phyloP scores from a whole-genome alignment of 2,113 vertebrate species.

The Eurypyga helias region DNA sequence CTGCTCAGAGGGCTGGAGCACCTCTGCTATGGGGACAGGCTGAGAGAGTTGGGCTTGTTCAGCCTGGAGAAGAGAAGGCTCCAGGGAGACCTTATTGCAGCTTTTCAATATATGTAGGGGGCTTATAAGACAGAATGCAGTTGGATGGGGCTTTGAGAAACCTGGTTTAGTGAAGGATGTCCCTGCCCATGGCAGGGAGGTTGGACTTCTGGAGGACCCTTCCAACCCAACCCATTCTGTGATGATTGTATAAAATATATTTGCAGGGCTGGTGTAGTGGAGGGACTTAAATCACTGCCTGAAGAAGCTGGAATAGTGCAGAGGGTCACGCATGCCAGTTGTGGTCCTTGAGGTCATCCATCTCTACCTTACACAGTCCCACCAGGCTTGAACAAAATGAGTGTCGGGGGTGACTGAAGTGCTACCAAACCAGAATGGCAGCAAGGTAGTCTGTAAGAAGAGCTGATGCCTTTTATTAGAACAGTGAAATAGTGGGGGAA shows the following conservation, averaged over 20 bases:
- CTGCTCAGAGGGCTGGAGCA: background rate
- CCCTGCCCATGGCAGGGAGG: background rate
- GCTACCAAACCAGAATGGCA: background rate
- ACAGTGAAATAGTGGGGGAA: background rate
- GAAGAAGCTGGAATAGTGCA: background rate
- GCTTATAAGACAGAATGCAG: background rate
- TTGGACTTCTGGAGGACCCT: background rate
- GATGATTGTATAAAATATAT: accelerated
- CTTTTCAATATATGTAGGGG: background rate
- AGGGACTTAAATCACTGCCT: background rate
- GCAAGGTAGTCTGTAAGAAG: background rate
- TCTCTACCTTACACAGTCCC: background rate
- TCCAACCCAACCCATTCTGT: background rate
- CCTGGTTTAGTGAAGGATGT: background rate
- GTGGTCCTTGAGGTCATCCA: background rate
- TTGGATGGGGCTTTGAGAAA: background rate
- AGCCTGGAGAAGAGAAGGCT: background rate
- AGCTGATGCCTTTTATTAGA: background rate
- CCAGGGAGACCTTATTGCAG: background rate
- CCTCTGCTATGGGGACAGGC: accelerated
- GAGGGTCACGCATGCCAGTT: accelerated
- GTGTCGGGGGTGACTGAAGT: background rate
- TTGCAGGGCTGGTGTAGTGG: background rate
- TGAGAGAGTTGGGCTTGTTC: background rate
- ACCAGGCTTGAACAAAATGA: background rate